phyloP scores from a whole-genome alignment of 2,888 invertebrate genomes.

The Scaptomyza caliginosa region DNA sequence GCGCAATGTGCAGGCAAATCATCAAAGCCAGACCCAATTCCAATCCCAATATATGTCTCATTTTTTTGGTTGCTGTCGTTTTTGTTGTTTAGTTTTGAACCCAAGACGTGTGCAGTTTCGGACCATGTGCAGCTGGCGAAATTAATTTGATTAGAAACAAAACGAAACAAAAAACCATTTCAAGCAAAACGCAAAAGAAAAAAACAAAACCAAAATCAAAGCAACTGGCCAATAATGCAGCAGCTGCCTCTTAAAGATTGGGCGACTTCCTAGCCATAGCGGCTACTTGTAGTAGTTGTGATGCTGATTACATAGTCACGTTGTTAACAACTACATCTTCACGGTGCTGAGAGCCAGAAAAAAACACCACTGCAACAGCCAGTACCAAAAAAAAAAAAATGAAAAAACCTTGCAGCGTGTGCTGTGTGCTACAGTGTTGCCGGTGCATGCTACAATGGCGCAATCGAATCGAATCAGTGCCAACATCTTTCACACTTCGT shows the following conservation, averaged over 20 bases:
- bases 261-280: slow-evolving; percentile 67
- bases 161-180: slow-evolving; percentile 52
- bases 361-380: neutral
- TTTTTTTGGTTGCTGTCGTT: no score
- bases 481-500: slow-evolving; percentile 79
- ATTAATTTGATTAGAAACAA: slow-evolving; percentile 70
- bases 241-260: slow-evolving; percentile 30
- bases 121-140: slow-evolving; percentile 61
- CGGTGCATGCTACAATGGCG: slow-evolving; percentile 68
- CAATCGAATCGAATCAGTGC: slow-evolving; percentile 74
- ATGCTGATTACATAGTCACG: slow-evolving; percentile 77
- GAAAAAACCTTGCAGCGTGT: slow-evolving; percentile 64
- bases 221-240: slow-evolving; percentile 27
- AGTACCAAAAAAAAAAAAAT: neutral
- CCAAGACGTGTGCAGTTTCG: slow-evolving; percentile 42
- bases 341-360: slow-evolving; percentile 58
- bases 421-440: slow-evolving; percentile 34
- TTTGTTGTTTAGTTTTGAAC: slow-evolving; percentile 3
- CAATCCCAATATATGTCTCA: slow-evolving; percentile 41
- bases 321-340: slow-evolving; percentile 80
- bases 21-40: slow-evolving; percentile 32
- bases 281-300: slow-evolving; percentile 20
- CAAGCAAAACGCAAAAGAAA: neutral
- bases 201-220: slow-evolving; percentile 62
- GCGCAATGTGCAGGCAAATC: slow-evolving; percentile 53